Base-by-base conservation (phyloP, 2,113 vertebrate genomes). In the Ochotona curzoniae region DNA sequence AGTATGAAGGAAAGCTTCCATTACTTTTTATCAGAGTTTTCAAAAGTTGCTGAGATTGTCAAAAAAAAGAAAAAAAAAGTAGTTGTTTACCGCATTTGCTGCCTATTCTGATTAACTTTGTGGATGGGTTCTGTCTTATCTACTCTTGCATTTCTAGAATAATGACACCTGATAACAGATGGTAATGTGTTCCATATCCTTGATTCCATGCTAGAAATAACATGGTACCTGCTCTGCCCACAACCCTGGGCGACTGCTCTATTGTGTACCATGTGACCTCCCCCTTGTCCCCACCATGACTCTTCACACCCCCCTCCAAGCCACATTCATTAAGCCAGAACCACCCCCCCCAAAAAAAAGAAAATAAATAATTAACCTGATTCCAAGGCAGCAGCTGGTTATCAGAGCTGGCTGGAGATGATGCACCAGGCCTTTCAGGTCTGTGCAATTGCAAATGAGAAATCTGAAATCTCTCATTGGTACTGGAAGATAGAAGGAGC, bases 31-130 rank as follows among this genome's bases (percentile, higher is more conserved):
- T 83, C 81, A 80, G 49, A 54, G 14, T 91, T 94, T 93, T 70
- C 63, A 80, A 81, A 82, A 91, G 81, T 96, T 95, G 89, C 76
- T 87, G 60, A 91, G 51, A 30, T 54, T 89, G 82, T 81, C n/a
- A 71, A 80, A 93, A 89, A 75, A 44, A 44, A 44, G 38, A 44
- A 44, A 44, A 44, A 44, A 44, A 75, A 95, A 94, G 66, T 60
- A 60, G 57, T 73, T 80, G 57, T 87, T 95, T 93, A 87, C 89
- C 44, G 67, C 78, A 76, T 93, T 74, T 89, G 83, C 93, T 94
- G 89, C 66, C 85, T 94, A 78, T 38, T 35, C 70, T 32, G 13
- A 87, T 91, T 32, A 89, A 70, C 79, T 78, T 18, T 83, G 67
- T 95, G 32, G 78, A n/a, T 80, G 47, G 28, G n/a, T 93, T 87